These are phyloP conservation scores for Dendrocincla tyrannina DNA, from an alignment of 2,797 vertebrate genomes.

Conservation along the genomic window DNA sequence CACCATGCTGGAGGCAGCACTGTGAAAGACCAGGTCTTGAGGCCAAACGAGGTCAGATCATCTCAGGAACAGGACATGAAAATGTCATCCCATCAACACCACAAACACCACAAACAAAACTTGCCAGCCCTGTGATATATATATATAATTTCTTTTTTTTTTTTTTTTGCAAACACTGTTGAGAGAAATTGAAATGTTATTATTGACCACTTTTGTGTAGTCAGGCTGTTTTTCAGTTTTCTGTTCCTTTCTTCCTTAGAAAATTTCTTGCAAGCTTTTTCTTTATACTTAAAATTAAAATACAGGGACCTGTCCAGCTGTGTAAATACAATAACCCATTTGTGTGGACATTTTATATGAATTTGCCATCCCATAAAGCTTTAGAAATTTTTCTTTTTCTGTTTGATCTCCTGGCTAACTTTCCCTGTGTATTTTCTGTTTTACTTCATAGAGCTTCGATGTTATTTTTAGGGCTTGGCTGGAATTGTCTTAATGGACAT, in stretches of 20 bases:
- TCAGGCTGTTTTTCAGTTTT: neutral
- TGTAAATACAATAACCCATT: neutral
- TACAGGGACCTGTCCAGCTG: neutral
- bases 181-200: neutral
- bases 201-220: neutral
- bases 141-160: neutral
- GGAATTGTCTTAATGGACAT: neutral
- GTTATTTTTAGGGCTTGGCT: neutral
- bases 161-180: neutral
- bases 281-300: neutral
- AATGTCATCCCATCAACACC: neutral
- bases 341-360: neutral
- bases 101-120: neutral
- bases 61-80: neutral
- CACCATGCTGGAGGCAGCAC: neutral
- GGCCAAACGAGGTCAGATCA: neutral
- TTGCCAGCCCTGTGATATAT: accelerated
- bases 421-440: neutral
- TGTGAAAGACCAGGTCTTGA: neutral
- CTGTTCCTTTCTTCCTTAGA: neutral
- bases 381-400: neutral
- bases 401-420: neutral
- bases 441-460: neutral
- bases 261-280: neutral
- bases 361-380: neutral